Base-by-base conservation (phyloP, 1,140 invertebrate species). In the Aphelenchoides fujianensis region DNA sequence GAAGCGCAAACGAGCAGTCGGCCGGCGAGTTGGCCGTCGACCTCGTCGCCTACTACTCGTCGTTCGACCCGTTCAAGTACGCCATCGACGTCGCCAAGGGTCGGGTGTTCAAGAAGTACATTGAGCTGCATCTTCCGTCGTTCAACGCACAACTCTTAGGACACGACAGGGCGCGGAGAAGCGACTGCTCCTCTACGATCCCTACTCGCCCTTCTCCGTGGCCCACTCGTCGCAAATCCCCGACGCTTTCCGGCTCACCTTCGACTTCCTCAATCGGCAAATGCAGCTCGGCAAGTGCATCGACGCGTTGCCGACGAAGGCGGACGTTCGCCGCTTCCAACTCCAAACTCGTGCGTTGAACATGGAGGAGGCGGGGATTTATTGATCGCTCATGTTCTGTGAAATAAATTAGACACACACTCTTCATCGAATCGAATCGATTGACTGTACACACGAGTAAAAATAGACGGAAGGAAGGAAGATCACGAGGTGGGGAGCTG, bases 401-500 rank as follows among this genome's bases (percentile, higher is more conserved):
- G n/a, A 19, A 36, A 66, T 66, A 66, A 34, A 61, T 61, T n/a
- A 1, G n/a, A 16, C 28, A 31, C 59, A 28, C n/a, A n/a, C n/a
- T n/a, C n/a, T n/a, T n/a, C n/a, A n/a, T n/a, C n/a, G n/a, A n/a
- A n/a, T n/a, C n/a, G n/a, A n/a, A n/a, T n/a, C n/a, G n/a, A n/a
- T n/a, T n/a, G n/a, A n/a, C n/a, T n/a, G n/a, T n/a, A n/a, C n/a
- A n/a, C n/a, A n/a, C n/a, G n/a, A n/a, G n/a, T n/a, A n/a, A n/a
- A n/a, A n/a, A n/a, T n/a, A n/a, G n/a, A n/a, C n/a, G n/a, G n/a
- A n/a, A n/a, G n/a, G n/a, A n/a, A n/a, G n/a, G 27, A 7, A 16
- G 32, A 69, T 41, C 67, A 74, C n/a, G 72, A 74, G 9, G 74
- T 1, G 2, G 76, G 76, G 31, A 78, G 66, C 32, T 75, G 61